Conservation (phyloP, 2,113 vertebrate genomes). For the Apistogramma diplotaenia region DNA sequence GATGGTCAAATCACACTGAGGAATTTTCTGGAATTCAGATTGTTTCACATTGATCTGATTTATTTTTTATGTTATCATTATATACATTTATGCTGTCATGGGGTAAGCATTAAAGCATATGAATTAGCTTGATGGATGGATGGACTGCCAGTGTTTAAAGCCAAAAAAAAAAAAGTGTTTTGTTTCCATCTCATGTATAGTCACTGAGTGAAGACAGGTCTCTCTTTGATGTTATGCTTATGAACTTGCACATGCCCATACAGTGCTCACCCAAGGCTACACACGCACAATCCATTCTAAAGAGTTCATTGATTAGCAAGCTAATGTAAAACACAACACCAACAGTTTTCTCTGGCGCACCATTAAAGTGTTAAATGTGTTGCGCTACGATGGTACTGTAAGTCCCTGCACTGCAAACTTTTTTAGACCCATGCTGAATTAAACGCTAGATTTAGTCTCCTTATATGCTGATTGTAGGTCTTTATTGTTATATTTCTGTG, state of each 20-base stretch:
- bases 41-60: slow-evolving; percentile 8
- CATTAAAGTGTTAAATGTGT: slow-evolving; percentile 14
- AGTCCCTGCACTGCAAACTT: slow-evolving; percentile 21
- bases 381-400: slow-evolving; percentile 15
- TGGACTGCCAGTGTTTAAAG: background rate
- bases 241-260: slow-evolving; percentile 29
- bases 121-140: background rate
- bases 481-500: background rate
- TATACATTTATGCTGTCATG: background rate
- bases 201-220: slow-evolving; percentile 16
- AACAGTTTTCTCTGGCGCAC: slow-evolving; percentile 10
- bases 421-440: background rate
- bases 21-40: slow-evolving; percentile 21
- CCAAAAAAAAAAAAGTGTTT: background rate
- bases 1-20: slow-evolving; percentile 29
- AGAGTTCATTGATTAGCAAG: background rate
- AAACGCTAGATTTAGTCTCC: slow-evolving; percentile 30
- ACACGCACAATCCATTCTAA: background rate
- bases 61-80: slow-evolving; percentile 3
- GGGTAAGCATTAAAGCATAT: background rate
- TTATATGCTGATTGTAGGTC: slow-evolving; percentile 21
- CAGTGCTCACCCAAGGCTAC: background rate
- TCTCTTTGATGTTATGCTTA: slow-evolving; percentile 47
- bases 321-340: slow-evolving; percentile 44
- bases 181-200: slow-evolving; percentile 9